Evolutionary conservation across 2,113 vertebrate species (phyloP), one percentile per base, ranked within the genome.

Genomic region (Struthidea cinerea): DNA sequence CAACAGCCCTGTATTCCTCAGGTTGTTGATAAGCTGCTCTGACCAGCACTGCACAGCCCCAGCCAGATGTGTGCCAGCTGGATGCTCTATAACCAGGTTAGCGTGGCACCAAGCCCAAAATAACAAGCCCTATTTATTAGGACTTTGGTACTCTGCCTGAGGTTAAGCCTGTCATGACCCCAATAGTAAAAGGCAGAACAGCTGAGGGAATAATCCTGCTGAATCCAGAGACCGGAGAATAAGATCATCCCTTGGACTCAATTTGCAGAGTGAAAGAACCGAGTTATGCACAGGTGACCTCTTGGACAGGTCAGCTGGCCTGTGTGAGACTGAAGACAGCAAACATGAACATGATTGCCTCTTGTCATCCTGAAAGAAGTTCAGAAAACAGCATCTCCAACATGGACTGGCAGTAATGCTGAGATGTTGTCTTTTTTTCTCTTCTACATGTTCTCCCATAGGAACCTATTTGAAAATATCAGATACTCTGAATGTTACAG

Each of bases 1-100:
- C 42, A 14, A 39, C 6, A 3, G 13, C 39, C 27, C 21, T 0
- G 0, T 44, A 1, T 49, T 57, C 22, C 70, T 67, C 39, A 11
- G 7, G 33, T 1, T 59, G 56, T 4, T 27, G 57, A 13, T 37
- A 3, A 20, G 17, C n/a, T 57, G 71, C 84, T 65, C 46, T 27
- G 59, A 32, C 1, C 76, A 57, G 50, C 50, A 0, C 32, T 32
- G 68, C 53, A 16, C 37, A 47, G 59, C 41, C 28, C 50, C 76
- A 63, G 71, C n/a, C 84, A 91, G 84, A 19, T 8, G 0, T 28
- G 41, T 53, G 44, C 73, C 89, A 67, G 50, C 52, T 44, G 84
- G 17, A 6, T 89, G 76, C 80, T 61, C 71, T 41, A 39, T 30
- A 22, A 68, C 73, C 77, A 91, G 84, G 77, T 81, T 63, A 84